These are phyloP conservation scores for Omphaloscelis lunosa DNA, from an alignment of 2,888 invertebrate genomes.

Conservation along the genomic window DNA sequence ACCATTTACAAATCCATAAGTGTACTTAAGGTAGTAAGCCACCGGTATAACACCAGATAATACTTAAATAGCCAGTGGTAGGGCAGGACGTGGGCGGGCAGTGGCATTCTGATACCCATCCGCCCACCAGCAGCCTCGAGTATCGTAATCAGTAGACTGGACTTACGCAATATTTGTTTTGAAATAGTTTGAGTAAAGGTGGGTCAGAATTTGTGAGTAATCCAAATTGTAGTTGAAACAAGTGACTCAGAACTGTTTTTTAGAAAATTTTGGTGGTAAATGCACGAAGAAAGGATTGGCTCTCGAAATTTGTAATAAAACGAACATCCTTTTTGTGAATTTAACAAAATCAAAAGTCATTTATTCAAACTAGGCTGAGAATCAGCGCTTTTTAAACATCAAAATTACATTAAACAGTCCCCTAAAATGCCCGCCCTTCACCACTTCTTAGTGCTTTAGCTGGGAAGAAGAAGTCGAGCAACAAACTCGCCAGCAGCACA, in stretches of 20 bases:
- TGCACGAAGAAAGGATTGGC: background rate
- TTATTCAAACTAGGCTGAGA: background rate
- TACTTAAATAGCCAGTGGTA: conserved; percentile 44
- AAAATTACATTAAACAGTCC: background rate
- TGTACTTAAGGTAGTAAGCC: conserved; percentile 37
- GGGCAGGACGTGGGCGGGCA: conserved; percentile 57
- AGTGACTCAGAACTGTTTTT: conserved; percentile 24
- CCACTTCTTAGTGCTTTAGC: background rate
- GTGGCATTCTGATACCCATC: conserved; percentile 64
- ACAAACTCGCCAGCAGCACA: background rate
- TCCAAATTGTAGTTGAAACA: background rate
- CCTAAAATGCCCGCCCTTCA: background rate
- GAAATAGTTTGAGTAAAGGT: conserved; percentile 31
- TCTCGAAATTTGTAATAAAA: background rate
- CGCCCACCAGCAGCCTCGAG: conserved; percentile 64
- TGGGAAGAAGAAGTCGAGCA: background rate
- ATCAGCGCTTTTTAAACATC: background rate
- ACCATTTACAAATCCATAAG: conserved; percentile 13
- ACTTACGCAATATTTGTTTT: conserved; percentile 57
- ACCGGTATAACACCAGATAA: conserved; percentile 40
- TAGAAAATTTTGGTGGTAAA: accelerated
- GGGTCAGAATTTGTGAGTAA: conserved; percentile 15
- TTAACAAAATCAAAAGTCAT: background rate
- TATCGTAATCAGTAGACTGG: conserved; percentile 47
- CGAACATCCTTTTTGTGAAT: background rate